Base-by-base conservation (phyloP, 2,113 vertebrate species). In the Albula goreensis region DNA sequence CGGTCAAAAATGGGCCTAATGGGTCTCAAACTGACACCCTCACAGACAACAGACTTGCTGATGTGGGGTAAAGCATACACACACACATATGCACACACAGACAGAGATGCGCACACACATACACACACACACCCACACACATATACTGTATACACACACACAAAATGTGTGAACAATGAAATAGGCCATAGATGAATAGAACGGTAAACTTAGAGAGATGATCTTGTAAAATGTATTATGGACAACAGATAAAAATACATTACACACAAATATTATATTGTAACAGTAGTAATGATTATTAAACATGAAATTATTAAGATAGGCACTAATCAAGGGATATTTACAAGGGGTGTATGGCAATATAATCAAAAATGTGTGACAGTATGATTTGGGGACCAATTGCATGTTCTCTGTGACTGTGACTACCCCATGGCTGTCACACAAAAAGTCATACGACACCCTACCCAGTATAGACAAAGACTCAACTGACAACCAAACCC, bases 1-100 rank as follows among this genome's bases (percentile, higher is more conserved):
- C 95, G 94, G 92, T 91, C 93, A 91, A 94, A 89, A 66, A 90
- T 87, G 80, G 52, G 83, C 78, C 83, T 89, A 78, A 82, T 85
- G 83, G 50, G 51, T 31, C 66, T 25, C 48, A 52, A 63, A 81
- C 70, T 80, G 50, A 80, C 53, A 66, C 80, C 60, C 9, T 56
- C 51, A 50, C 17, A 17, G 81, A 86, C 85, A 89, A 88, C 78
- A 83, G 78, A 85, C 53, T 50, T 77, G 85, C 87, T 84, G 85
- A 86, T 82, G 78, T 51, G 57, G 79, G 85, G 6, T 10, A 17
- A 56, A 57, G 60, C 0, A 83, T 9, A 25, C 17, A 53, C 17
- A 22, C 60, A 22, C 60, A 66, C 60, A 66, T 19, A 66, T 19
- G 22, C 60, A 22, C 60, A 66, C 17, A 63, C 60, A 63, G 15